Evolutionary conservation across 2,888 invertebrate species (phyloP), one percentile per base, ranked within the genome.

Genomic region (Antheraea assamensis): DNA sequence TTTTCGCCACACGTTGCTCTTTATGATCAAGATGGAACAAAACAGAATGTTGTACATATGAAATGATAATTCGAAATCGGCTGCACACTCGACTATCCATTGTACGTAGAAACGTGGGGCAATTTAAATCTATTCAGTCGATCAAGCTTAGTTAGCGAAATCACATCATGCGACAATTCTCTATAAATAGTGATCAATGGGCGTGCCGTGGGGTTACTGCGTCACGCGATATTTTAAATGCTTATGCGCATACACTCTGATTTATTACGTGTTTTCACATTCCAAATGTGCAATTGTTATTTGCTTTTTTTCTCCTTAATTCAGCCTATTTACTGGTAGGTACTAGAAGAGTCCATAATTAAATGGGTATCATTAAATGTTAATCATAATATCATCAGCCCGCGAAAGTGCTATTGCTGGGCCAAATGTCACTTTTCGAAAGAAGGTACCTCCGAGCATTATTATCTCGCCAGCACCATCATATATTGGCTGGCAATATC

Each of bases 131-230:
- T 74, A 68, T 71, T 68, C 74, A 66, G 71, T 74, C 71, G 55
- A 74, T 74, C 71, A 72, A 71, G 68, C 49, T 49, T 42, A 71
- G 66, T 74, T 71, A 74, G 71, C 30, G 74, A 74, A 72, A 74
- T 72, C 71, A 71, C 52, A 66, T 58, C 58, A 74, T 64, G 35
- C 66, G 74, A 71, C 74, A 68, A 24, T 31, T 52, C 70, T 70
- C 70, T 74, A 74, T 72, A 74, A 74, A 74, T 74, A 72, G 70
- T 72, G 72, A 74, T 74, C 74, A 74, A 74, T 74, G 72, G 58
- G 49, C 30, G 68, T 30, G 31, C 61, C 58, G 66, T 72, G 58
- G 61, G 42, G 27, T 35, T 68, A 27, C 64, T 58, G 73, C 73
- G 73, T 70, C 73, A 70, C n/a, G 42, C 27, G 55, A 55, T 47